Evolutionary conservation across 92 coral and sea anemone species (phyloP), one percentile per base, ranked within the genome.

Genomic region (Porites divaricata): DNA sequence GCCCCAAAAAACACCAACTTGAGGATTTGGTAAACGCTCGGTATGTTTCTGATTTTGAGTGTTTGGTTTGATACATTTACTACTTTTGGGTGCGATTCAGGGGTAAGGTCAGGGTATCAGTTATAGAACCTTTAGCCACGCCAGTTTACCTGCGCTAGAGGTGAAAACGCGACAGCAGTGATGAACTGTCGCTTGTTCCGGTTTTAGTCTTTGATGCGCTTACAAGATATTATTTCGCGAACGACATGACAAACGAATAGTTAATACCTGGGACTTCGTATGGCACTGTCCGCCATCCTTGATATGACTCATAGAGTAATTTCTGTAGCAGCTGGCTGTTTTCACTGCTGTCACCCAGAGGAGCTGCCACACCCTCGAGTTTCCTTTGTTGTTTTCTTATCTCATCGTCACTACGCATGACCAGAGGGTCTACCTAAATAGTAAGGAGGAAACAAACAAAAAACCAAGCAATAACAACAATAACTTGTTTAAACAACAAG

Each of bases 271-370:
- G 14, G 12, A 67, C 26, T n/a, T 70, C 5, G 41, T 0, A 28
- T 1, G 54, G 45, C 6, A 35, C 64, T 8, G 35, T 25, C 2
- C 22, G 15, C 15, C 8, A 16, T 14, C 66, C 80, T 16, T 58
- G 15, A 26, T 78, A 92, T 2, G 76, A 66, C 51, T 89, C 82
- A 59, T 87, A 87, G 28, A 92, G 80, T 57, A 92, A 76, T 41
- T 49, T 87, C 48, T 89, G 89, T 28, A 92, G 77, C 17, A 92
- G 91, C 25, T 92, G 93, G 77, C 88, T 92, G 75, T 92, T 92
- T 73, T 92, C 95, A 75, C 93, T 87, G 90, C 95, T 89, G 28
- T 92, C 88, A 17, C 95, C 95, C 9, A 89, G 85, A 25, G 93
- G 90, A 21, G 95, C 95, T 8, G 88, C 85, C 61, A 83, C 95